A percentile compares a stretch with the other conserved stretches of the same genome.
Evolutionary conservation across 2,113 vertebrate species (phyloP).

Genomic region (Podocnemis expansa): DNA sequence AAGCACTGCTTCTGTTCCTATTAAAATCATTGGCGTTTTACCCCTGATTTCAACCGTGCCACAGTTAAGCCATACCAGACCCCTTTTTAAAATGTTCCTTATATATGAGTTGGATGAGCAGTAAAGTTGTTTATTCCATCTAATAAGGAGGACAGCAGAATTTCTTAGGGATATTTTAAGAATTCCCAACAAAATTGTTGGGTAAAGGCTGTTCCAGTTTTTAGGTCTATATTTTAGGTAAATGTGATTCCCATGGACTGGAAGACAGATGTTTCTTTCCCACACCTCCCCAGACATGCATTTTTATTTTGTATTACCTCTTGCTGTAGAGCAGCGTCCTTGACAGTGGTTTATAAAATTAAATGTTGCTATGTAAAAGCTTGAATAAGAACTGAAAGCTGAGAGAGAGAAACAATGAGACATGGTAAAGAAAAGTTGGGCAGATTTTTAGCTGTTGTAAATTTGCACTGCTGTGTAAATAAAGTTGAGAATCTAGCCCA

Average conservation of each 20-base stretch:
- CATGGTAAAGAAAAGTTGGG: neutral
- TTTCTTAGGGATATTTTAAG: neutral
- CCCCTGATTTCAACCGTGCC: neutral
- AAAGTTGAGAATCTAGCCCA: neutral
- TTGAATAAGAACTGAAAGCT: conserved; percentile 58
- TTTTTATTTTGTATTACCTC: conserved; percentile 61
- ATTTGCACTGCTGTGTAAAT: neutral
- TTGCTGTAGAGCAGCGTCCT: conserved; percentile 62
- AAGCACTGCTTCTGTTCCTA: neutral
- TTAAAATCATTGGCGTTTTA: neutral
- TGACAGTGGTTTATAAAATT: conserved; percentile 67
- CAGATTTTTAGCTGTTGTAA: neutral
- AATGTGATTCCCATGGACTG: conserved; percentile 65
- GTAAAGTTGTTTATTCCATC: conserved; percentile 18
- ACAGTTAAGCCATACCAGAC: neutral
- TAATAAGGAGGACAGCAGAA: conserved; percentile 40
- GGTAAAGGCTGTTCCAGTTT: conserved; percentile 28
- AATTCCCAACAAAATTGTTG: conserved; percentile 39
- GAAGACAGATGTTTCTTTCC: conserved; percentile 67
- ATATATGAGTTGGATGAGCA: too few species aligned
- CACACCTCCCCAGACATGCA: conserved; percentile 35
- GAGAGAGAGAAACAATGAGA: conserved; percentile 37
- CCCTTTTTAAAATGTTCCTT: conserved; percentile 31
- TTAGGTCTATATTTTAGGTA: conserved; percentile 43
- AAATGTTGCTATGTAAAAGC: conserved; percentile 64